Evolutionary conservation across 2,113 vertebrate genomes (phyloP), one percentile per base, ranked within the genome.

Genomic region (Todiramphus chloris): DNA sequence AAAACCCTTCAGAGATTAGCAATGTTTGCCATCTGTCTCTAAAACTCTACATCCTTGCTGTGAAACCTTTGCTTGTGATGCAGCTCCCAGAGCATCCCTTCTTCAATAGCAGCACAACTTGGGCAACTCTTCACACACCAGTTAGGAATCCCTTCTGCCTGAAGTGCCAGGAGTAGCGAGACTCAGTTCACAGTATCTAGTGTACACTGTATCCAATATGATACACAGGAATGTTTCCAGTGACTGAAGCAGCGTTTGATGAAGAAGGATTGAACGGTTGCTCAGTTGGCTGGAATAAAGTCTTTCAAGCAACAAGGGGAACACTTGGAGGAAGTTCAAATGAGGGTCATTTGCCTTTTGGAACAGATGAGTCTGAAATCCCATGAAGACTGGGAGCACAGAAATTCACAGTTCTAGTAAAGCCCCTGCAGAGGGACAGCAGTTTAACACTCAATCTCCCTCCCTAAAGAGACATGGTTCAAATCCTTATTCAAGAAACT

Each of bases 261-360:
- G 74, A 41, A 79, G 82, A 88, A 87, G 41, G 56, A 70, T 3
- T 43, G 75, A 80, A 59, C 43, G 44, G 39, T 23, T 85, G 64
- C 59, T 94, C 72, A 83, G 28, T 80, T 91, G 82, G 82, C 63
- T 69, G n/a, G 48, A 93, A 59, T 48, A 77, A 96, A 85, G 55
- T 23, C 55, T 93, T 94, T 94, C 8, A 0, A 93, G 77, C 58
- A 93, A 89, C n/a, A 62, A 59, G 91, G 87, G 81, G 77, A 93
- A 84, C 80, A 78, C 44, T 77, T 89, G 80, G 68, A 91, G 80
- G 60, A 93, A 95, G 83, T 94, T 97, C 77, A 96, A n/a, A 68
- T 72, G 46, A 64, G 69, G 95, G 87, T 96, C 83, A 87, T 56
- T 95, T 79, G 89, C 66, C 28, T 95, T 93, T 89, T 82, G 48